Evolutionary conservation across 2,797 vertebrate genomes (phyloP).

Genomic region (Characodon lateralis): DNA sequence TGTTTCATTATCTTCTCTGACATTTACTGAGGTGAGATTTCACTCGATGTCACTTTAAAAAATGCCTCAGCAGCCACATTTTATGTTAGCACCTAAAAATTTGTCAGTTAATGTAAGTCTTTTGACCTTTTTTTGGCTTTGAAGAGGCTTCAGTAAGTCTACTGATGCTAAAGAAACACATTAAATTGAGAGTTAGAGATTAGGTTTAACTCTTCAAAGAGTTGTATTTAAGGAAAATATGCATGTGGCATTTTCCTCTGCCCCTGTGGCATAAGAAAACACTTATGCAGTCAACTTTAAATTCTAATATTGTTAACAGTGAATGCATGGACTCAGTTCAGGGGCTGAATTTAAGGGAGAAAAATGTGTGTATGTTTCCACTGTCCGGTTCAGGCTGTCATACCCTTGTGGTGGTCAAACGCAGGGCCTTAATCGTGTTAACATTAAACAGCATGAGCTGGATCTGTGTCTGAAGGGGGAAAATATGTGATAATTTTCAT

Average conservation of each 20-base stretch:
- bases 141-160: slow-evolving; percentile 30
- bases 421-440: slow-evolving; percentile 60
- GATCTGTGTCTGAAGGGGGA: slow-evolving; percentile 34
- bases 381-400: slow-evolving; percentile 33
- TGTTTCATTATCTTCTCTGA: neutral
- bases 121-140: slow-evolving; percentile 40
- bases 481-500: slow-evolving; percentile 63
- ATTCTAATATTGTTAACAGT: slow-evolving; percentile 56
- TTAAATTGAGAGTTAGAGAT: slow-evolving; percentile 30
- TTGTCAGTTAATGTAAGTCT: slow-evolving; percentile 17
- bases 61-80: slow-evolving; percentile 9
- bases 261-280: slow-evolving; percentile 48
- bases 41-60: neutral
- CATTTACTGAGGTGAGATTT: neutral
- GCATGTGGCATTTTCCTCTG: slow-evolving; percentile 50
- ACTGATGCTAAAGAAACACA: slow-evolving; percentile 42
- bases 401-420: slow-evolving; percentile 43
- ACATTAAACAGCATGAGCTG: slow-evolving; percentile 38
- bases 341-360: slow-evolving; percentile 38
- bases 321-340: slow-evolving; percentile 41
- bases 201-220: slow-evolving; percentile 46
- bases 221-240: slow-evolving; percentile 43
- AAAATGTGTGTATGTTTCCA: slow-evolving; percentile 54
- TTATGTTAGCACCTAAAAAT: neutral
- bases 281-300: slow-evolving; percentile 54